Evolutionary conservation across 37 sponge, comb jelly and placozoan genomes (phyloP), one percentile per base, ranked within the genome.

Genomic region (Cladorhizidae sp.): DNA sequence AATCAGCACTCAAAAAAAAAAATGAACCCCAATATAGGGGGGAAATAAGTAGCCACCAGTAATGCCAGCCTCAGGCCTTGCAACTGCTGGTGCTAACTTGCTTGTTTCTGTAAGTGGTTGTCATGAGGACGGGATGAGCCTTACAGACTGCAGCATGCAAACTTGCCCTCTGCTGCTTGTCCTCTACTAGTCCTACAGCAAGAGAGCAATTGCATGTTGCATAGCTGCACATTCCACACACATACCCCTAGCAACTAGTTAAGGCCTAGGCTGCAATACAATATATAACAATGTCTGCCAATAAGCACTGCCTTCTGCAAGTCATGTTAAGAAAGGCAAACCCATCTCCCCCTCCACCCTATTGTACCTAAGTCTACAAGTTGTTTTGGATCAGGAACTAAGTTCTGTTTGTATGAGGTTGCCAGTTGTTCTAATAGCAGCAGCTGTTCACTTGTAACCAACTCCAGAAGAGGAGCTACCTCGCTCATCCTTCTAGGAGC

Each of bases 81-180:
- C n/a, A n/a, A n/a, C n/a, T n/a, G n/a, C n/a, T n/a, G n/a, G n/a
- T n/a, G 67, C 67, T 31, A 29, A 75, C 67, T 14, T 28, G 15
- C 57, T 41, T 33, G 40, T 82, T 23, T 55, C 50, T 85, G 45
- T 17, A 22, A 0, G 86, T 79, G 17, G 17, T 3, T 20, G 86
- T 79, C 31, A 63, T 45, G 26, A 86, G 64, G 32, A 51, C 56
- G 26, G 86, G 86, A 29, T 63, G 70, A 31, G 39, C 63, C 1
- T 40, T 0, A 31, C 80, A 23, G 7, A 86, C 74, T 25, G 86
- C 65, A 18, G 9, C 15, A 63, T 86, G 86, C 14, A 86, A 0
- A 26, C 3, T 6, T 8, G 54, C 56, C 39, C 86, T 71, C 18
- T 11, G 12, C 51, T 18, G 65, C 37, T 73, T 86, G 29, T 78